phyloP scores from a whole-genome alignment of 2,113 vertebrate genomes.

The Saimiri boliviensis region DNA sequence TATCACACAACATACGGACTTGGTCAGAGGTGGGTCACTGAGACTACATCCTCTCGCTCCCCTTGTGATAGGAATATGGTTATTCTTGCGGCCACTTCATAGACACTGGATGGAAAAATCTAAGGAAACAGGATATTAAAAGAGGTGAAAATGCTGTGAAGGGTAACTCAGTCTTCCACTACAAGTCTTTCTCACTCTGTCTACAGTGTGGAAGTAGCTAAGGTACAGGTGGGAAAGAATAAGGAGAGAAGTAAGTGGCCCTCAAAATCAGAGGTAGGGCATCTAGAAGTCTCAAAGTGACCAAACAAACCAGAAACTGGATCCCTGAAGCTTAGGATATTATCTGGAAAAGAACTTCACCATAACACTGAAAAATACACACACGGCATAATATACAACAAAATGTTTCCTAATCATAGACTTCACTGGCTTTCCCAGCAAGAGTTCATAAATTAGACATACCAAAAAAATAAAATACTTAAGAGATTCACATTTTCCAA shows the following conservation, averaged over 20 bases:
- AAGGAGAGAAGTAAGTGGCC: neutral
- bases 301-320: slow-evolving; percentile 4
- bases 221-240: neutral
- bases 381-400: slow-evolving; percentile 40
- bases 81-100: neutral
- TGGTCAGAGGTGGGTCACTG: neutral
- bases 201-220: neutral
- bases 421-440: slow-evolving; percentile 60
- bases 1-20: neutral
- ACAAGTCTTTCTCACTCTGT: neutral
- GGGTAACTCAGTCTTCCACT: neutral
- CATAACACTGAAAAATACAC: neutral
- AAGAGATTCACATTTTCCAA: slow-evolving; percentile 81
- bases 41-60: neutral
- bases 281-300: neutral
- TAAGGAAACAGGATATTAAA: neutral
- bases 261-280: slow-evolving; percentile 42
- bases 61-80: neutral
- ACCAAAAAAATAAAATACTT: slow-evolving; percentile 52
- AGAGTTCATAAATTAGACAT: slow-evolving; percentile 83
- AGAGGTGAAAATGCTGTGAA: neutral
- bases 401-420: slow-evolving; percentile 63
- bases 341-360: slow-evolving; percentile 39
- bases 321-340: slow-evolving; percentile 51
- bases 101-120: neutral